Conservation (phyloP, 2,888 invertebrate genomes). For the Eugnorisma glareosa region DNA sequence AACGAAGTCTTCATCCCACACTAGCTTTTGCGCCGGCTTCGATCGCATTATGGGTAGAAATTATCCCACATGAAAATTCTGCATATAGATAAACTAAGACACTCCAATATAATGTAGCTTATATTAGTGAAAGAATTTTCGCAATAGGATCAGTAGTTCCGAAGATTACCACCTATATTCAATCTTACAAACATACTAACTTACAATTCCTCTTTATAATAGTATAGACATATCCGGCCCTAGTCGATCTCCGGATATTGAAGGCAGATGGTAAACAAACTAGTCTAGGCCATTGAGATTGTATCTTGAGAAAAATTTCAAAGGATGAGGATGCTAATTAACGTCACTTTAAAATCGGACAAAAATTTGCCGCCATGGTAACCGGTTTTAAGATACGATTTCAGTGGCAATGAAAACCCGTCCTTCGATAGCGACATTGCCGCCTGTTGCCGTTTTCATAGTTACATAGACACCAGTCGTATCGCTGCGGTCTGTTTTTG, state of each 20-base stretch:
- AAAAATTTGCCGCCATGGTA: background rate
- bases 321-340: constrained; percentile 3
- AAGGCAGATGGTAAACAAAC: constrained; percentile 33
- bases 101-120: background rate
- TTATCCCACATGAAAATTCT: background rate
- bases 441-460: background rate
- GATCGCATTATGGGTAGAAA: background rate
- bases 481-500: background rate
- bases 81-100: background rate
- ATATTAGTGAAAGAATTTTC: background rate
- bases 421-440: background rate
- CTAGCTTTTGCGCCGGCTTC: background rate
- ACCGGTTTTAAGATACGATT: constrained; percentile 1
- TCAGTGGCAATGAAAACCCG: background rate
- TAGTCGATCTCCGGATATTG: constrained; percentile 5
- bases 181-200: background rate
- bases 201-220: background rate
- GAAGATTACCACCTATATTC: background rate
- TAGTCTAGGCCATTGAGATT: background rate
- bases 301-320: constrained; percentile 2
- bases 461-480: background rate
- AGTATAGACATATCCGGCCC: background rate
- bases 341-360: background rate
- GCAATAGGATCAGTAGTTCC: background rate
- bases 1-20: background rate